Conservation (phyloP, 2,888 invertebrate genomes). For the Steromphala cineraria region DNA sequence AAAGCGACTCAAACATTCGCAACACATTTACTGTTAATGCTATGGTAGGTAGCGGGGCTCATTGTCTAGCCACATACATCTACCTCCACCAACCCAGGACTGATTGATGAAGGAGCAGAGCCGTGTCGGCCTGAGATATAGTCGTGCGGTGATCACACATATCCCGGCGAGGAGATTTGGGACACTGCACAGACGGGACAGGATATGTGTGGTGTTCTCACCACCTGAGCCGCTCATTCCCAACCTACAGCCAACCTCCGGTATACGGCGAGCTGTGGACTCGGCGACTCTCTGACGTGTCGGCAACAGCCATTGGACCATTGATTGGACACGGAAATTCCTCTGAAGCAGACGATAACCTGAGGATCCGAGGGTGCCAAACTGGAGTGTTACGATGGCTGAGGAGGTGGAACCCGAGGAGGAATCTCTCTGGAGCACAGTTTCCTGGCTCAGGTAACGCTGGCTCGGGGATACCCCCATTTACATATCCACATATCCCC, state of each 20-base stretch:
- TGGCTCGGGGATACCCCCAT: too few relatives aligned
- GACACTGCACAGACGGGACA: not conserved
- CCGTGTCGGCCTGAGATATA: not conserved
- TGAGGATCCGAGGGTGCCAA: not conserved
- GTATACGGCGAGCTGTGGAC: not conserved
- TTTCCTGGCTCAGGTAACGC: slow-evolving; percentile 5
- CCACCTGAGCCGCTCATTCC: not conserved
- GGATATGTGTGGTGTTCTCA: not conserved
- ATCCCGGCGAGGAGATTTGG: not conserved
- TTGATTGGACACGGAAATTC: not conserved
- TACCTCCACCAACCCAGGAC: not conserved
- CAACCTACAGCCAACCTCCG: not conserved
- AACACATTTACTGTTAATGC: too few relatives aligned
- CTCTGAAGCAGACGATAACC: slow-evolving; percentile 5
- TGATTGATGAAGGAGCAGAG: not conserved
- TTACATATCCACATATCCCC: too few relatives aligned
- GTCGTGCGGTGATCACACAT: not conserved
- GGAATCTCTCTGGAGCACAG: not conserved
- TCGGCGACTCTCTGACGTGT: not conserved
- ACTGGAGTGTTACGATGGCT: not conserved
- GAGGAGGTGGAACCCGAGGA: not conserved
- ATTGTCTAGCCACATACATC: not conserved
- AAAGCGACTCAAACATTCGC: too few relatives aligned
- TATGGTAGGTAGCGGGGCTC: too few relatives aligned
- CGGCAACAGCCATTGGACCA: slow-evolving; percentile 5